Evolutionary conservation across 2,888 invertebrate genomes (phyloP).

Genomic region (Galerucella calmariensis): DNA sequence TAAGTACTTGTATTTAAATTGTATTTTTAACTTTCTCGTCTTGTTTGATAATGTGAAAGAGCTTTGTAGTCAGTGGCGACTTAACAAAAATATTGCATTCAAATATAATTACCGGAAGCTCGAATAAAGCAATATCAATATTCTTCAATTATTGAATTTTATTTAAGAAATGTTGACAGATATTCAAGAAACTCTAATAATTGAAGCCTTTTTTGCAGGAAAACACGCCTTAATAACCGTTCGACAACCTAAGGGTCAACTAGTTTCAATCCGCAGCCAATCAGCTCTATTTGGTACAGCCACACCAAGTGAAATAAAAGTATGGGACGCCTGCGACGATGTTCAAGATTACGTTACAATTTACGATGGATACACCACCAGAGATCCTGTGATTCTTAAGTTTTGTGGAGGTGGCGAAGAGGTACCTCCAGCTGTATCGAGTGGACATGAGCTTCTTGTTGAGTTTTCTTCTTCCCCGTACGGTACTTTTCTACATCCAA

Average conservation of each 20-base stretch:
- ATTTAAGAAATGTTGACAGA: no score
- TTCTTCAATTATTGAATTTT: no score
- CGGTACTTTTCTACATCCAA: constrained; percentile 87
- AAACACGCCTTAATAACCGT: constrained; percentile 90
- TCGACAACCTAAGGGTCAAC: constrained; percentile 84
- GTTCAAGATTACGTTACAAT: constrained; percentile 87
- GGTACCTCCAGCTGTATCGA: constrained; percentile 86
- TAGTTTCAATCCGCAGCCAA: constrained; percentile 85
- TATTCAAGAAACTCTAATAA: background rate
- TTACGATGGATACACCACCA: constrained; percentile 87
- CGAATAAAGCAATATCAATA: no score
- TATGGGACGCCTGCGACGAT: constrained; percentile 89
- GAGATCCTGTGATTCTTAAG: constrained; percentile 85
- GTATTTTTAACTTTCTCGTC: no score
- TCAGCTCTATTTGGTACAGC: constrained; percentile 73
- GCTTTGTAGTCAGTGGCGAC: no score
- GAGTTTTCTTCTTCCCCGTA: constrained; percentile 91
- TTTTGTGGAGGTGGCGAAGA: constrained; percentile 91
- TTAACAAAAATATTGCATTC: no score
- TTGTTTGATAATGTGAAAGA: no score
- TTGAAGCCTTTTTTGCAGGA: constrained; percentile 67
- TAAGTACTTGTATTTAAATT: no score
- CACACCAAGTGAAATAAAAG: constrained; percentile 66
- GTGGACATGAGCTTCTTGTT: constrained; percentile 87
- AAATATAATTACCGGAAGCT: no score